Conservation (phyloP, 1,140 invertebrate genomes). For the Scaptomyza pallida region DNA sequence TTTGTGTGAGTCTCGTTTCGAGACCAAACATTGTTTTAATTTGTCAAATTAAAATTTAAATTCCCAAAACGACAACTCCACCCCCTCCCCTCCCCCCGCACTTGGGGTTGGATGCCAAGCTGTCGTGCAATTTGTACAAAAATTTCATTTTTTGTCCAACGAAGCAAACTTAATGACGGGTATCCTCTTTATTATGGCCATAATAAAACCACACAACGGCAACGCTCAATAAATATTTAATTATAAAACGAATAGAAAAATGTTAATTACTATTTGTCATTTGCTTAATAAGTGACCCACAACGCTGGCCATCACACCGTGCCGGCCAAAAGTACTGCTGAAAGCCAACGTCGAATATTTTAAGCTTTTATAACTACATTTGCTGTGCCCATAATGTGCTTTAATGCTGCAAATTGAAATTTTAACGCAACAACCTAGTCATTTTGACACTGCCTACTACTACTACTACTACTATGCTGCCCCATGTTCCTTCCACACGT, state of each 20-base stretch:
- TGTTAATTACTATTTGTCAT: constrained; percentile 64
- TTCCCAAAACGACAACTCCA: constrained; percentile 24
- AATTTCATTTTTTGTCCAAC: constrained; percentile 36
- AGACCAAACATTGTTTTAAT: constrained; percentile 52
- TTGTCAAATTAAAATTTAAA: constrained; percentile 77
- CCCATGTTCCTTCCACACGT: not conserved
- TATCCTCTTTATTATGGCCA: constrained; percentile 40
- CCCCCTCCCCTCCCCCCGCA: not conserved
- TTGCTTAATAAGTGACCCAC: constrained; percentile 44
- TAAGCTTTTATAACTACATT: constrained; percentile 78
- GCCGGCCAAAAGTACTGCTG: constrained; percentile 37
- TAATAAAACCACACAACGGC: constrained; percentile 34
- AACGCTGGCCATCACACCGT: constrained; percentile 23
- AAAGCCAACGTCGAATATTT: constrained; percentile 40
- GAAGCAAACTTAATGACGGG: constrained; percentile 57
- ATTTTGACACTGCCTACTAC: constrained; percentile 25
- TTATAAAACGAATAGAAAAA: constrained; percentile 53
- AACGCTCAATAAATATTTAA: constrained; percentile 74
- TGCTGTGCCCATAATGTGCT: constrained; percentile 65
- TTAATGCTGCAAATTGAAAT: constrained; percentile 77
- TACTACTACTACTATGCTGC: constrained; percentile 3
- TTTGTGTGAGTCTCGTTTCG: not conserved
- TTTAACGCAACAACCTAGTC: constrained; percentile 55
- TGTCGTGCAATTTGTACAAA: constrained; percentile 36
- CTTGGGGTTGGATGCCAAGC: constrained; percentile 1